Evolutionary conservation across 1,140 invertebrate genomes (phyloP).

Genomic region (Myzus persicae): DNA sequence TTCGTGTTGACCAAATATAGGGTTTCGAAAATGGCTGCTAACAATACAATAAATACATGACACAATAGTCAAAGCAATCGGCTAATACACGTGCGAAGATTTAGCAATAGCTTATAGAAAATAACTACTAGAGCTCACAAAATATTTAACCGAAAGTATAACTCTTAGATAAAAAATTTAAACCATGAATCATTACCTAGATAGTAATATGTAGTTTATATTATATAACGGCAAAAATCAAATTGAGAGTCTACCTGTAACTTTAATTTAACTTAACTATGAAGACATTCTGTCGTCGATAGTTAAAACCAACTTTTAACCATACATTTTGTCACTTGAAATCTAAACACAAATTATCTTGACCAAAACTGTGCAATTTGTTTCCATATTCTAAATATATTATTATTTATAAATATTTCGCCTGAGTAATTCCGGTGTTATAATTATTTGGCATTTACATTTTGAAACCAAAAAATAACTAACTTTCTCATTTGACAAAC

Average conservation of each 20-base stretch:
- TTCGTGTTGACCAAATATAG: slow-evolving; percentile 13
- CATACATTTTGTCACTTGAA: not conserved
- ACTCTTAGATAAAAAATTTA: not conserved
- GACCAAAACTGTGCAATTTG: not conserved
- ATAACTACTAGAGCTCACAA: not conserved
- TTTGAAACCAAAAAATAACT: not conserved
- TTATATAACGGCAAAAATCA: not conserved
- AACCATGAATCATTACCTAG: not conserved
- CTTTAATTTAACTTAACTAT: not conserved
- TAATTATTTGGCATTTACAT: not conserved
- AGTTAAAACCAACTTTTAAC: not conserved
- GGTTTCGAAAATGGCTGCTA: slow-evolving; percentile 26
- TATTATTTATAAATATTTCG: not conserved
- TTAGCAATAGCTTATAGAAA: not conserved
- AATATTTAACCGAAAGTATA: not conserved
- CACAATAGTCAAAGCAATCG: slow-evolving; percentile 17
- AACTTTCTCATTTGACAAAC: not conserved
- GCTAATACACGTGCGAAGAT: not conserved
- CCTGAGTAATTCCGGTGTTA: not conserved
- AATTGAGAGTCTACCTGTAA: not conserved
- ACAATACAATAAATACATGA: slow-evolving; percentile 13
- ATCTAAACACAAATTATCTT: not conserved
- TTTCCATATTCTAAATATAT: not conserved
- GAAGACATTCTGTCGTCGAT: not conserved
- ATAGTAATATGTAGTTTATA: not conserved